A percentile compares a stretch with the other conserved stretches of the same genome.
Evolutionary conservation across 2,888 invertebrate species (phyloP).

Genomic region (Mesorhabditis sp.): DNA sequence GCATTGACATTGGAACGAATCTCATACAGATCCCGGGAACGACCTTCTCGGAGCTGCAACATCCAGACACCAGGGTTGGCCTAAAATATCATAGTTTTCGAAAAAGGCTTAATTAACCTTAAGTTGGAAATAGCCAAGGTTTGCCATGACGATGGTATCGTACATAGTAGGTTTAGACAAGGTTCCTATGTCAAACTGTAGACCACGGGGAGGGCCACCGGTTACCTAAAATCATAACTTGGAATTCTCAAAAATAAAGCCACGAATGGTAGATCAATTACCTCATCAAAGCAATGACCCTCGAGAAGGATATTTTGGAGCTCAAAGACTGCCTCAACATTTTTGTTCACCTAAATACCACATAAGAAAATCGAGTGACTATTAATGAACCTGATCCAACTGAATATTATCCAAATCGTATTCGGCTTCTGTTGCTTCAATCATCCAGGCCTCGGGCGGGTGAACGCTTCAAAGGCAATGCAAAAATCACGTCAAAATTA

Average conservation of each 20-base stretch:
- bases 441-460: conserved; percentile 72
- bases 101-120: conserved; percentile 27
- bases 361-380: conserved; percentile 2
- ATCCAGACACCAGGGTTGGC: conserved; percentile 96
- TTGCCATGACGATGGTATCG: conserved; percentile 99
- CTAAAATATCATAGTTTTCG: conserved; percentile 30
- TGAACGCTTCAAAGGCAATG: conserved; percentile 18
- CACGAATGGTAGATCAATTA: conserved; percentile 50
- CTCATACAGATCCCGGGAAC: conserved; percentile 89
- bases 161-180: conserved; percentile 67
- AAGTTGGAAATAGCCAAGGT: conserved; percentile 94
- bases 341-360: conserved; percentile 55
- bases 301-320: conserved; percentile 88
- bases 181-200: conserved; percentile 91
- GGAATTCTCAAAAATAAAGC: too few species aligned
- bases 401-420: conserved; percentile 85
- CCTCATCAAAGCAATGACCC: conserved; percentile 87
- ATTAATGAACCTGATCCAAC: conserved; percentile 74
- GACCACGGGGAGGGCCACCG: conserved; percentile 88
- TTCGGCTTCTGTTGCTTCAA: conserved; percentile 73
- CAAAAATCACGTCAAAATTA: conserved; percentile 62
- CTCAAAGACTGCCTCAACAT: conserved; percentile 80
- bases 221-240: conserved; percentile 46
- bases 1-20: conserved; percentile 63
- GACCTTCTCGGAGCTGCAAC: conserved; percentile 80